Evolutionary conservation across 2,113 vertebrate species (phyloP).

Genomic region (Myanophis thanlyinensis): DNA sequence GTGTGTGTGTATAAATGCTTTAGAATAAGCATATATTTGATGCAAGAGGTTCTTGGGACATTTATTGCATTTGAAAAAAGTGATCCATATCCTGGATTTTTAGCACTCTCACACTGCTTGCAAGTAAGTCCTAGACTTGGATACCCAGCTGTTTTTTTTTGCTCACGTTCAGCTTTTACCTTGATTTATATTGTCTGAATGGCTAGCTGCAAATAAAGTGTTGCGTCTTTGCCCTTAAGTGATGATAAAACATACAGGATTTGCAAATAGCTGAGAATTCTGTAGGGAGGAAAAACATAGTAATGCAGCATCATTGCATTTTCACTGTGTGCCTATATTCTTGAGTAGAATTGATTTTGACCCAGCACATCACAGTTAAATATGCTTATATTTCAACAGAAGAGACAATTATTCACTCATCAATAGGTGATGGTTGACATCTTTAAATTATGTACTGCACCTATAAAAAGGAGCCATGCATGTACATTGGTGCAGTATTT

Average conservation of each 20-base stretch:
- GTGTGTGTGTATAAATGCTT: too few relatives aligned
- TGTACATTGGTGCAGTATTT: constrained; percentile 27
- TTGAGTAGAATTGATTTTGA: constrained; percentile 41
- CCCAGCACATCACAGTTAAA: constrained; percentile 32
- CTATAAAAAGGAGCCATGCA: constrained; percentile 32
- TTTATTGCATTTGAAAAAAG: constrained; percentile 63
- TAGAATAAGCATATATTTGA: constrained; percentile 16
- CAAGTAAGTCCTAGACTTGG: constrained; percentile 53
- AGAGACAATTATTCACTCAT: constrained; percentile 4
- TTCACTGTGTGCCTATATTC: constrained; percentile 27
- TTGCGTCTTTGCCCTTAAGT: constrained; percentile 34
- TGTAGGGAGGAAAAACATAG: constrained; percentile 38
- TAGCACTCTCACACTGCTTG: constrained; percentile 49
- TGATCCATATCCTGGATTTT: constrained; percentile 61
- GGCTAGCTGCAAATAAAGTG: constrained; percentile 39
- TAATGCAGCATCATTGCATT: constrained; percentile 49
- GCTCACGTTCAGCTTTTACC: constrained; percentile 46
- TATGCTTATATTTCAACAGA: constrained; percentile 33
- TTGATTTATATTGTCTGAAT: constrained; percentile 45
- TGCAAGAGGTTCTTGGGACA: constrained; percentile 45
- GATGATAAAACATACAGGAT: constrained; percentile 37
- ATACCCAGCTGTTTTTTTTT: constrained; percentile 54
- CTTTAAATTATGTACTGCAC: constrained; percentile 35
- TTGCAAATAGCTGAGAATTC: constrained; percentile 39
- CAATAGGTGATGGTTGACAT: constrained; percentile 7